phyloP scores from a whole-genome alignment of 2,113 vertebrate genomes.

The Ctenodactylus gundi region DNA sequence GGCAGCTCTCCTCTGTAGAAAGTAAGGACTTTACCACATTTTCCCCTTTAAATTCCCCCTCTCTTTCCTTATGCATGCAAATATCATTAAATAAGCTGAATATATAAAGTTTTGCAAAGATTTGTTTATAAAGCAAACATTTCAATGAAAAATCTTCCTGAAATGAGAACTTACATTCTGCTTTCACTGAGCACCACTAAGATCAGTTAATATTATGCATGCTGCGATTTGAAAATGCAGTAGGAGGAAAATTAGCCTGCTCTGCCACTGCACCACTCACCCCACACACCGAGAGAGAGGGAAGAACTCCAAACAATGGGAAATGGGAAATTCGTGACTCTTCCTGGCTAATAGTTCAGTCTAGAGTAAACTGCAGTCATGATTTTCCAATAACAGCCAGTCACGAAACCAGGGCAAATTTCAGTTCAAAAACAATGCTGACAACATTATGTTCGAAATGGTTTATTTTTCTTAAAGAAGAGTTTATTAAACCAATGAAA shows the following conservation, averaged over 20 bases:
- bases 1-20: too few relatives aligned
- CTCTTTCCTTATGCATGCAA: neutral
- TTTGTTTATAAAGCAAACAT: constrained; percentile 41
- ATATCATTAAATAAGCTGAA: neutral
- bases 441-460: constrained; percentile 11
- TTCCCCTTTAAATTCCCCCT: neutral
- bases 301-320: constrained; percentile 26
- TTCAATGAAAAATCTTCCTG: constrained; percentile 16
- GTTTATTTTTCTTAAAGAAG: constrained; percentile 26
- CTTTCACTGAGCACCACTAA: constrained; percentile 39
- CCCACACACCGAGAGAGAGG: neutral
- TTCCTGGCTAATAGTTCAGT: constrained; percentile 14
- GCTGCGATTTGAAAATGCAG: constrained; percentile 52
- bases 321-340: constrained; percentile 67
- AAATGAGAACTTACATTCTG: constrained; percentile 35
- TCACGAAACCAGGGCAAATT: constrained; percentile 42
- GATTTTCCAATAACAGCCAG: constrained; percentile 50
- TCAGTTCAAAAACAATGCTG: constrained; percentile 32
- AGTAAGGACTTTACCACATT: too few relatives aligned
- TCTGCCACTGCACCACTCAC: constrained; percentile 14
- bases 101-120: neutral
- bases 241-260: constrained; percentile 44
- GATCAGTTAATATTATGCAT: constrained; percentile 44
- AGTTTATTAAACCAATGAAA: constrained; percentile 27
- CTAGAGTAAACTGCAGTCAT: constrained; percentile 3